Evolutionary conservation across 2,113 vertebrate species (phyloP), one percentile per base, ranked within the genome.

Genomic region (Thalassoma bifasciatum): DNA sequence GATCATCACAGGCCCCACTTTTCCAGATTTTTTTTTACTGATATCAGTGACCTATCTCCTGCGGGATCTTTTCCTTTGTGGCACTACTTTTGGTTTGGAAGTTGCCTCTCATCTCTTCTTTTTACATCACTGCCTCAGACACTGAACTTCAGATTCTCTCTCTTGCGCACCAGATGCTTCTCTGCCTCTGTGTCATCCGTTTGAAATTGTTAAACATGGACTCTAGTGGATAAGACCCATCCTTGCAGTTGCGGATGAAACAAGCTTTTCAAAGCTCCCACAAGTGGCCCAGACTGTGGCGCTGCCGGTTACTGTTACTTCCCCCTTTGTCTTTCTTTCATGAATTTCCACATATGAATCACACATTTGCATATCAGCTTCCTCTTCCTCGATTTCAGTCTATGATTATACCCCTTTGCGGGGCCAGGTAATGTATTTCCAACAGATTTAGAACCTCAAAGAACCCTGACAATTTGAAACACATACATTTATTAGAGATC

Each of bases 21-120:
- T 63, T 72, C 62, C 77, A 46, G 82, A 47, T 26, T 54, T 50
- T 65, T 67, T 54, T 50, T 62, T 67, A 34, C 65, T 19, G 62
- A 73, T 65, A 50, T 67, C 81, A 36, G 68, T 30, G 36, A 74
- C 13, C 50, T 30, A 5, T 54, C 42, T 26, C 40, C 10, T 34
- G 76, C 70, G 58, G 14, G 30, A 23, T 73, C 66, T 72, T 62
- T 60, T 68, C 47, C 42, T 71, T n/a, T 73, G 16, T 59, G 17
- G 17, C 44, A 46, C 6, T 46, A 16, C 44, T 46, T n/a, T 46
- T 19, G 17, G 14, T 74, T 65, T 13, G 30, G 44, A 67, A 23
- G 47, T 56, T 57, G 19, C 72, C 64, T 46, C 26, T 85, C 77
- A 68, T 75, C 75, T 36, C 11, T 62, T 62, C n/a, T 40, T 30